Evolutionary conservation across 2,113 vertebrate genomes (phyloP), one percentile per base, ranked within the genome.

Genomic region (Mirza zaza): DNA sequence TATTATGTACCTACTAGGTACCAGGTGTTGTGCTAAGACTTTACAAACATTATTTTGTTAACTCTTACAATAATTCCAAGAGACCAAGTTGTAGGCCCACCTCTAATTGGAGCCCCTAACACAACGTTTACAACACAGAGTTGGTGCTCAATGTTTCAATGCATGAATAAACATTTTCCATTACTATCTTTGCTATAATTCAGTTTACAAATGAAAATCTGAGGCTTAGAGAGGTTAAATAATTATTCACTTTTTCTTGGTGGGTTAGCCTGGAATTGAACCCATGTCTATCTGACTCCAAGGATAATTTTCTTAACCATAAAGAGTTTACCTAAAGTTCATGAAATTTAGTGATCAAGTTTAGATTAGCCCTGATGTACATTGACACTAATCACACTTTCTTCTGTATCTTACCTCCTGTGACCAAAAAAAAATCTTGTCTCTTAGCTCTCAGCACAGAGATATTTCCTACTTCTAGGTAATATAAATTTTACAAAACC

Each of bases 311-410:
- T 86, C 42, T 92, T 52, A 71, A 73, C 29, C 27, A 81, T 73
- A 36, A 63, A 71, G 27, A 45, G 34, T 84, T 50, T 80, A 61
- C 11, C 15, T 75, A 34, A 92, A n/a, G 48, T 36, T 81, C 6
- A 57, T 75, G 27, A 63, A 75, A 71, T 73, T 36, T 32, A 23
- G 5, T 50, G 59, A 15, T 48, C 48, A 14, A 14, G 5, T 7
- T 50, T 45, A 61, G 67, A 50, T 1, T 6, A 39, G 77, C 15
- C 50, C 8, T 6, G 4, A 6, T 0, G 0, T 57, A 7, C 7
- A 0, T 0, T 11, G 9, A 0, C 21, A 23, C 8, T 50, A 70
- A 7, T 34, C n/a, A 27, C 14, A 8, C 4, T 75, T 34, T 29
- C 6, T 17, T 88, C 21, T 68, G 12, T 14, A 20, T 59, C 20